Percentiles rank a stretch among this genome's conserved stretches.
Conservation (phyloP, 2,113 vertebrate genomes). For the Lichenostomus cassidix region DNA sequence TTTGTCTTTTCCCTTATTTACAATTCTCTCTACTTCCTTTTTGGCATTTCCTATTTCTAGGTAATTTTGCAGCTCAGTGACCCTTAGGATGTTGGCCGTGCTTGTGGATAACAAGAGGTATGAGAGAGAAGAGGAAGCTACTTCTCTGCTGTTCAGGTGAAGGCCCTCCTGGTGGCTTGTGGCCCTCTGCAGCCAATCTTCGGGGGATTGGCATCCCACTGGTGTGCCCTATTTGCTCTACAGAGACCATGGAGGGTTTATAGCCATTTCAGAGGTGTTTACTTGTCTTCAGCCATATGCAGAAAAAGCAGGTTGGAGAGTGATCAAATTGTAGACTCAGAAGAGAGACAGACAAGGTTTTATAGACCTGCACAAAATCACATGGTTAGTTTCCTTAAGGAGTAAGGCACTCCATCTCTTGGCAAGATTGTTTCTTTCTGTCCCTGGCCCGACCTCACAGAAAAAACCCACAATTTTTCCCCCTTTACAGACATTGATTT, state of each 20-base stretch:
- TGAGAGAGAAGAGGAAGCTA: background rate
- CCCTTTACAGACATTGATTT: background rate
- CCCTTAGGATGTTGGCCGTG: background rate
- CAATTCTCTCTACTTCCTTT: background rate
- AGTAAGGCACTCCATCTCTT: background rate
- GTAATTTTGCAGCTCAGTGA: background rate
- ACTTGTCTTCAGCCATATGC: background rate
- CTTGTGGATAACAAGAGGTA: background rate
- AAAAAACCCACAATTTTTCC: background rate
- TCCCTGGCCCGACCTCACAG: background rate
- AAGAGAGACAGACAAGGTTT: background rate
- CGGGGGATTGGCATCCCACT: rapidly evolving
- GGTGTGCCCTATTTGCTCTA: background rate
- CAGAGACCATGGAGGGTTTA: background rate
- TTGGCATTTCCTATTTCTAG: background rate
- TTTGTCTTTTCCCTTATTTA: background rate
- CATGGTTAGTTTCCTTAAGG: background rate
- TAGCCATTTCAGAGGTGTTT: background rate
- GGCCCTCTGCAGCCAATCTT: background rate
- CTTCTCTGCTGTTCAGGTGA: background rate
- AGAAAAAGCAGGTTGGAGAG: background rate
- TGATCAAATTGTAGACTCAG: background rate
- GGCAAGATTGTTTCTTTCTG: background rate
- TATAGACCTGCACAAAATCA: background rate
- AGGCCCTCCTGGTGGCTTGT: background rate